Evolutionary conservation across 2,113 vertebrate genomes (phyloP).

Genomic region (Ondatra zibethicus): DNA sequence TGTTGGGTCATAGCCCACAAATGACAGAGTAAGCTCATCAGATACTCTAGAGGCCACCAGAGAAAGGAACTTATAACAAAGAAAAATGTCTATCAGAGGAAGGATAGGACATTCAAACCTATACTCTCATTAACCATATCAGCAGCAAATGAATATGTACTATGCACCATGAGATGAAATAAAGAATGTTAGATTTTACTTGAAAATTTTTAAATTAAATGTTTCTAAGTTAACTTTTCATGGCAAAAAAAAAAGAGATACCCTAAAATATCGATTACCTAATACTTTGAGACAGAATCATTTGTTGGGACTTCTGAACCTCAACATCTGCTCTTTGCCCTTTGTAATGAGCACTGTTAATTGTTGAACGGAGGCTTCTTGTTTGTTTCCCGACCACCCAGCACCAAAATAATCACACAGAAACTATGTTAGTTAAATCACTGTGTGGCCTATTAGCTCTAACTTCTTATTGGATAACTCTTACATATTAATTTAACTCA

Average conservation of each 20-base stretch:
- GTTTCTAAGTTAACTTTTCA: neutral
- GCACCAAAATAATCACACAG: too few relatives aligned
- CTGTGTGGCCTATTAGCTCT: too few relatives aligned
- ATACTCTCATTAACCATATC: neutral
- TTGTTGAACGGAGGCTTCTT: too few relatives aligned
- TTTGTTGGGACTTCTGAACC: neutral
- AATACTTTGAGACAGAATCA: neutral
- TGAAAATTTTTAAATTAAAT: neutral
- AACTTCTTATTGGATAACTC: too few relatives aligned
- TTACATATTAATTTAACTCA: too few relatives aligned
- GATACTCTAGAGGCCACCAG: neutral
- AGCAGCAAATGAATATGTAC: neutral
- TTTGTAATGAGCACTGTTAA: too few relatives aligned
- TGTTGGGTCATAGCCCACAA: neutral
- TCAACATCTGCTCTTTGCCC: neutral
- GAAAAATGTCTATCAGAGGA: neutral
- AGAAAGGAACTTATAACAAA: neutral
- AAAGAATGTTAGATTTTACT: neutral
- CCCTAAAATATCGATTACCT: neutral
- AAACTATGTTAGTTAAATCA: too few relatives aligned
- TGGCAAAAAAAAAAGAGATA: neutral
- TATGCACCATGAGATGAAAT: neutral
- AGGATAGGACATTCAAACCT: neutral
- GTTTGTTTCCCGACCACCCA: too few relatives aligned
- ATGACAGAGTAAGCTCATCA: neutral